Evolutionary conservation across 2,888 invertebrate genomes (phyloP).

Genomic region (Lithophane ornitopus): DNA sequence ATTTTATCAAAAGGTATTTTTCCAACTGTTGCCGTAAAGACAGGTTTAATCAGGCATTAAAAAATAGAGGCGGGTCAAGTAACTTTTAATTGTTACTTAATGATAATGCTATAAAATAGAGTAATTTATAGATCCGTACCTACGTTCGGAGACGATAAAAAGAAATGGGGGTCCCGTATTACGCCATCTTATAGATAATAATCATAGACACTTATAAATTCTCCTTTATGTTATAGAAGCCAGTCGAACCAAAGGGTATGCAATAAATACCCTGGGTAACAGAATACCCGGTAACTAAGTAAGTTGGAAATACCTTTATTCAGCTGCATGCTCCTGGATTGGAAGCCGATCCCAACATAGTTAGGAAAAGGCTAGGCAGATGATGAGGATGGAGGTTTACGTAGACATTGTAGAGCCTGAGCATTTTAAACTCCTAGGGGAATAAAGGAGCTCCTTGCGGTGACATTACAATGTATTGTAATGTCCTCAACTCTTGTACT

Average conservation of each 20-base stretch:
- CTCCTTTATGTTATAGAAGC: too few species aligned
- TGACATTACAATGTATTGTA: too few species aligned
- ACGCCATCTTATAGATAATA: conserved; percentile 3
- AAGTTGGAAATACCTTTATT: neutral
- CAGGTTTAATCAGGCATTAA: conserved; percentile 32
- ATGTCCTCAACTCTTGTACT: too few species aligned
- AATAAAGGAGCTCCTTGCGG: too few species aligned
- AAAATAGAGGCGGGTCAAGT: conserved; percentile 70
- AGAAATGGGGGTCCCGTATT: conserved; percentile 77
- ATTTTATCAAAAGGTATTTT: conserved; percentile 1
- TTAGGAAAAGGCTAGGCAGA: too few species aligned
- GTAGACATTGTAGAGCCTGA: too few species aligned
- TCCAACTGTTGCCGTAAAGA: conserved; percentile 11
- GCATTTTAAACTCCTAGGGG: too few species aligned
- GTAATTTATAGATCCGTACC: conserved; percentile 60
- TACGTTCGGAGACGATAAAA: conserved; percentile 33
- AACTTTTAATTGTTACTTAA: conserved; percentile 67
- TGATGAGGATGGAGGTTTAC: too few species aligned
- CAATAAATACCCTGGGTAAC: too few species aligned
- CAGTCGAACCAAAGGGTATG: neutral
- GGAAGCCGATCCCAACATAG: neutral
- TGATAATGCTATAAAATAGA: conserved; percentile 53
- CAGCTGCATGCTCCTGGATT: neutral
- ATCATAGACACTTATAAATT: neutral
- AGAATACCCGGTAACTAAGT: neutral